A percentile compares a stretch with the other conserved stretches of the same genome.
These are phyloP conservation scores for Toxonevra muliebris DNA, from an alignment of 2,888 invertebrate genomes.

Conservation along the genomic window DNA sequence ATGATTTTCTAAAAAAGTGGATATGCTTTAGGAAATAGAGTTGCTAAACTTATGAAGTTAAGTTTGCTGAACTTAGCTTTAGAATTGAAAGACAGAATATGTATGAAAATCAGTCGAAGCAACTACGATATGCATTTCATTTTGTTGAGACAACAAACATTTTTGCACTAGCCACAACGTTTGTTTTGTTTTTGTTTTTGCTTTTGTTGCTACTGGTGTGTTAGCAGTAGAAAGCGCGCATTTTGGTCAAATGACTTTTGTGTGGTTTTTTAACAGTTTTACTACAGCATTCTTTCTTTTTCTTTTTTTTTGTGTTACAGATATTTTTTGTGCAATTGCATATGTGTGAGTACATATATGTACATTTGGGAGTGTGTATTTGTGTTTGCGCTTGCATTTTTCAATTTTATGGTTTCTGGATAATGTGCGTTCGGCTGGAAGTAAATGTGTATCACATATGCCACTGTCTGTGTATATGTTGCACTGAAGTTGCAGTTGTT, in stretches of 20 bases:
- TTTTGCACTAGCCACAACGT: too few relatives aligned
- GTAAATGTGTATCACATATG: conserved; percentile 43
- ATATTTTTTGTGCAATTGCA: conserved; percentile 14
- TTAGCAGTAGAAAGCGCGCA: conserved; percentile 9
- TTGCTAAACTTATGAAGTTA: too few relatives aligned
- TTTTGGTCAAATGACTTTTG: conserved; percentile 57
- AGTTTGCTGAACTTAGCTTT: too few relatives aligned
- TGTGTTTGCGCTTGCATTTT: conserved; percentile 49
- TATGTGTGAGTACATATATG: conserved; percentile 10
- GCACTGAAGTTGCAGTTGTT: not conserved
- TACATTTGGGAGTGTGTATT: conserved; percentile 20
- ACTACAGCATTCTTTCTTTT: conserved; percentile 6
- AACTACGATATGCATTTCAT: too few relatives aligned
- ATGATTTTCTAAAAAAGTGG: too few relatives aligned
- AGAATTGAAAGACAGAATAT: too few relatives aligned
- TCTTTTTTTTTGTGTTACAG: not conserved
- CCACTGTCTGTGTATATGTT: not conserved
- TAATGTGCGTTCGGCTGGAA: conserved; percentile 59
- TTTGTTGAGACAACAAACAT: too few relatives aligned
- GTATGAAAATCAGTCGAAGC: too few relatives aligned
- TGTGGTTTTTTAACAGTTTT: conserved; percentile 42
- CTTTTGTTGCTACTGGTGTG: not conserved
- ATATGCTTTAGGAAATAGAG: too few relatives aligned
- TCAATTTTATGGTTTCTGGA: conserved; percentile 62
- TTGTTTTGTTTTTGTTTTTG: not conserved